Evolutionary conservation across 2,113 vertebrate species (phyloP).

Genomic region (Cairina moschata): DNA sequence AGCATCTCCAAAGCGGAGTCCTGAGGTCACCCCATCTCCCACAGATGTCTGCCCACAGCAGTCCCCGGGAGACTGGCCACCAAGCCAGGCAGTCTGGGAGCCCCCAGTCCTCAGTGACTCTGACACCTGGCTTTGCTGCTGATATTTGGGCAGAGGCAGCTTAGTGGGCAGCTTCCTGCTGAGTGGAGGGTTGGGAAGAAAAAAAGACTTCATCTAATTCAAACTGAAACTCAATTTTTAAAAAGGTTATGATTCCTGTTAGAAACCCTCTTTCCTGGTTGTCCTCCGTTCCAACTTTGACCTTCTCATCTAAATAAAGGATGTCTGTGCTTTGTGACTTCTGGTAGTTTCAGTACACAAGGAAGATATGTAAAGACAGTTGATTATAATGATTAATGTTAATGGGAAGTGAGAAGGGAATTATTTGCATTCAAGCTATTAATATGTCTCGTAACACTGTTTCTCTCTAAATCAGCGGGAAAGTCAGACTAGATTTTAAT

Average conservation of each 20-base stretch:
- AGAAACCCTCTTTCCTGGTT: constrained; percentile 17
- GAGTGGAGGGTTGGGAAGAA: background rate
- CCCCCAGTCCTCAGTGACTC: background rate
- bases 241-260: background rate
- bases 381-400: background rate
- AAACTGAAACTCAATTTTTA: background rate
- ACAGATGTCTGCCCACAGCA: background rate
- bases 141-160: background rate
- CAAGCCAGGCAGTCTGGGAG: background rate
- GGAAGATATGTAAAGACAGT: background rate
- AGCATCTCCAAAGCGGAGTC: background rate
- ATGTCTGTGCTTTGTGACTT: background rate
- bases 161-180: constrained; percentile 26
- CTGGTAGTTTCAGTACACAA: background rate
- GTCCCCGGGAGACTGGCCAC: background rate
- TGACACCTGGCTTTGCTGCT: background rate
- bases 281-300: background rate
- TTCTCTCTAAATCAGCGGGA: background rate
- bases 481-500: background rate
- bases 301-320: background rate
- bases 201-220: background rate
- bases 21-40: background rate
- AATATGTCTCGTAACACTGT: background rate
- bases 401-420: background rate
- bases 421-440: background rate